Conservation (phyloP, 2,797 vertebrate species). For the Lycodopsis pacificus region DNA sequence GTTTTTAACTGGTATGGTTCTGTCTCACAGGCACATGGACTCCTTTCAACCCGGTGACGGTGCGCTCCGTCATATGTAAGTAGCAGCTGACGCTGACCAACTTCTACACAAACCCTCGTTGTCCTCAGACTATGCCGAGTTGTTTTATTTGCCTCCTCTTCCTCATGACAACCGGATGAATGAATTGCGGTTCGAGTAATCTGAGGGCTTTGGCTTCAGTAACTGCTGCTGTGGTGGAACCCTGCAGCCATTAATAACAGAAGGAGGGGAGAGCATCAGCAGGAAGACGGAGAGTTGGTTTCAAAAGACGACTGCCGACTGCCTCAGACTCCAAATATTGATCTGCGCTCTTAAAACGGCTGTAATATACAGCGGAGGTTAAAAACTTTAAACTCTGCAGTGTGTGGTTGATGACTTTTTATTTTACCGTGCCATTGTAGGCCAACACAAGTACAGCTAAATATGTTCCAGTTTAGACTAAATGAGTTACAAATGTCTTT, state of each 20-base stretch:
- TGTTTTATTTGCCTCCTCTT: constrained; percentile 45
- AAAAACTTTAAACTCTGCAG: constrained; percentile 27
- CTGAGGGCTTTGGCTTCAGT: constrained; percentile 13
- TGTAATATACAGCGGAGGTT: constrained; percentile 17
- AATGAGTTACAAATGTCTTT: constrained; percentile 17
- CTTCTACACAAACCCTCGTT: constrained; percentile 27
- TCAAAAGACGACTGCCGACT: constrained; percentile 13
- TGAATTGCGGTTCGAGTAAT: constrained; percentile 31
- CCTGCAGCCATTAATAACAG: constrained; percentile 45
- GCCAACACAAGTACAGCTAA: neutral
- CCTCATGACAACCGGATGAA: constrained; percentile 52
- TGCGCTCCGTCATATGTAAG: constrained; percentile 97
- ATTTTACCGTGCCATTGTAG: neutral
- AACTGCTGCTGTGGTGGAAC: constrained; percentile 54
- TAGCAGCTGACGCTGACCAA: constrained; percentile 38
- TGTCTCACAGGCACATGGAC: constrained; percentile 93
- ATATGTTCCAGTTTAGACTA: constrained; percentile 10
- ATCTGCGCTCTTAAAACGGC: constrained; percentile 26
- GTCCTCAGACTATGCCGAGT: constrained; percentile 9
- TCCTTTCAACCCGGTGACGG: constrained; percentile 97
- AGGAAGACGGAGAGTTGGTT: constrained; percentile 24
- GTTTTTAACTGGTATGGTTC: constrained; percentile 33
- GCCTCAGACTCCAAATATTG: constrained; percentile 46
- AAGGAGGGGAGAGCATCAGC: constrained; percentile 18
- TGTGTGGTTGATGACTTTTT: neutral